Base-by-base conservation (phyloP, 2,797 vertebrate species). In the Sus cebifrons region DNA sequence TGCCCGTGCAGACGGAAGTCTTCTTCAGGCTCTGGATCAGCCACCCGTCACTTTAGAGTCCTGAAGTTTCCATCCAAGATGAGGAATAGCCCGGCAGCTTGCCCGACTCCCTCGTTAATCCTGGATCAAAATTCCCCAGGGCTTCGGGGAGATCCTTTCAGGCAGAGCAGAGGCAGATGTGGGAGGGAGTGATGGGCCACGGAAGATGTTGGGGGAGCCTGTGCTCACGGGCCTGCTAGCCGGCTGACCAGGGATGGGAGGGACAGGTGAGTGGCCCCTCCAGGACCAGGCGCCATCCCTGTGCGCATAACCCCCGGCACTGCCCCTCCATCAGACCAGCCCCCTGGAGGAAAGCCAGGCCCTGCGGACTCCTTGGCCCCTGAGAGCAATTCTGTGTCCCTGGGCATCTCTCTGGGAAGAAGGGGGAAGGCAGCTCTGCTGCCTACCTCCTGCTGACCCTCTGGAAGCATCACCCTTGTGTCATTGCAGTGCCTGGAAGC, bases 111-210 rank as follows among this genome's bases (percentile, higher is more conserved):
- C 20, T 95, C 87, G 49, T 96, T 27, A 49, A 44, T 73, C 44
- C 40, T 16, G 52, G 23, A 29, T 84, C 68, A 32, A 6, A 60
- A 54, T 54, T 83, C 49, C 62, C 29, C 1, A 10, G 44, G 60
- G 11, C 44, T 68, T 29, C 32, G 20, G 29, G 65, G 56, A 6
- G 86, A 21, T 52, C 12, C 1, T 5, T 11, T 54, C 36, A 4
- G 6, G 4, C 16, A 14, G 4, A 65, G 16, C 29, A 10, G 54
- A 4, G 10, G 65, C 8, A 27, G 58, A 6, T 3, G 3, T 7
- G 9, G 27, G n/a, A 13, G 1, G 0, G 2, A 29, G 49, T 4
- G 6, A 9, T 14, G 1, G 16, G 29, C 58, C 52, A 1, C 0
- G 16, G 17, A 10, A 21, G 32, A 0, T 5, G 20, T 2, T 62